Evolutionary conservation across 30 jellyfish, hydroid and myxozoan species (phyloP), one percentile per base, ranked within the genome.

Genomic region (Hydractinia echinata): DNA sequence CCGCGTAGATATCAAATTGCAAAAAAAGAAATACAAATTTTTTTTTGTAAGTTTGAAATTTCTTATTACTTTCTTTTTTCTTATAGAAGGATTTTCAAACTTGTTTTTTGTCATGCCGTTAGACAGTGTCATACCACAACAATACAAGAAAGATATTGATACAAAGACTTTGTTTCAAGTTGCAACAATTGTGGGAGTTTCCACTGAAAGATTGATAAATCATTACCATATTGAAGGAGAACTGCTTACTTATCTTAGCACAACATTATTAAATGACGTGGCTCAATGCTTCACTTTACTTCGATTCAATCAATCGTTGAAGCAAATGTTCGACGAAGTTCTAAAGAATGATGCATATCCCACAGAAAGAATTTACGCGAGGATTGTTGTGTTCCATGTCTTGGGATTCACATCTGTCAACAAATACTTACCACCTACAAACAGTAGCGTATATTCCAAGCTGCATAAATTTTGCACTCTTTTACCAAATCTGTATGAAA

Each of bases 341-440:
- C 74, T 44, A 64, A n/a, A 44, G 9, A 51, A 7, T n/a, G 10
- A n/a, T 7, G 74, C 19, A 51, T 7, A 64, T 64, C 18, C 18
- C 3, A 13, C 19, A 64, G 8, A 64, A 6, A 44, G 39, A 64
- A 64, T 64, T 13, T 7, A 64, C 9, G 8, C 19, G 4, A 44
- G 39, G 51, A 64, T 64, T 0, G 2, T 0, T 64, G 18, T 51
- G 18, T 51, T 64, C 1, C 19, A 64, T 7, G 19, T 51, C 39
- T 64, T 64, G 51, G 74, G 74, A 64, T 64, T 64, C 18, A 51
- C 19, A n/a, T 51, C 74, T n/a, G 74, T n/a, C 39, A 51, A 51
- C 19, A 64, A 51, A n/a, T 51, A 64, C 4, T 51, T 64, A n/a
- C 74, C 74, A 64, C 18, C 74, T n/a, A 4, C 19, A 64, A 51